Evolutionary conservation across 2,113 vertebrate genomes (phyloP), one percentile per base, ranked within the genome.

Genomic region (Herpailurus yagouaroundi): DNA sequence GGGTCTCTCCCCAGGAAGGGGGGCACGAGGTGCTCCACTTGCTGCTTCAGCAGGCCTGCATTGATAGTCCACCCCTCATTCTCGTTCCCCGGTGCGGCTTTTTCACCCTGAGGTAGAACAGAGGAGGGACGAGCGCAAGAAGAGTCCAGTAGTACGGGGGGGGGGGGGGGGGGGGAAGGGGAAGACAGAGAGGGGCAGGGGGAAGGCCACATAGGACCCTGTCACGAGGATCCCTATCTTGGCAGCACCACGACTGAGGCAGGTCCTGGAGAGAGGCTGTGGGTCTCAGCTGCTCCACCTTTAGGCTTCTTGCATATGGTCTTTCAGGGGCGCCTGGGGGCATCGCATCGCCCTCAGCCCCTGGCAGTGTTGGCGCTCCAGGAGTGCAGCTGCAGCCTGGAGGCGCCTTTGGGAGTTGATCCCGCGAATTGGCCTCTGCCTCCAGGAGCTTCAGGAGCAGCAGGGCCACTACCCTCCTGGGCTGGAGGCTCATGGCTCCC

Each of bases 191-290:
- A 3, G 74, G 9, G 5, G 41, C 27, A 8, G 12, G 19, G 63
- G 38, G 14, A 29, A 16, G 57, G 18, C 60, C 16, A 21, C 19
- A 52, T n/a, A 33, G 11, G 69, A 71, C 80, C 76, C 60, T 0
- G 79, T 4, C 38, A 33, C 71, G 36, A 2, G 41, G 27, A 80
- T n/a, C 23, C 89, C 60, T 4, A 52, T 68, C 7, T 16, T 48
- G 4, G 29, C 45, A 45, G 45, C 8, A 9, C 45, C 45, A 9
- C 8, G 33, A 25, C 57, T 0, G 12, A 1, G 0, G 38, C 48
- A 13, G 66, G 27, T 25, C 63, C 33, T 7, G 7, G 3, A 21
- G 7, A 4, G 31, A 23, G 63, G 45, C 73, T 1, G 18, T 3
- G 55, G 33, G 29, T 21, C 74, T n/a, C 41, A 5, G 50, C 55